These are phyloP conservation scores for Rambutsinella grinnellia DNA, from an alignment of 2,888 invertebrate species.

Conservation along the genomic window DNA sequence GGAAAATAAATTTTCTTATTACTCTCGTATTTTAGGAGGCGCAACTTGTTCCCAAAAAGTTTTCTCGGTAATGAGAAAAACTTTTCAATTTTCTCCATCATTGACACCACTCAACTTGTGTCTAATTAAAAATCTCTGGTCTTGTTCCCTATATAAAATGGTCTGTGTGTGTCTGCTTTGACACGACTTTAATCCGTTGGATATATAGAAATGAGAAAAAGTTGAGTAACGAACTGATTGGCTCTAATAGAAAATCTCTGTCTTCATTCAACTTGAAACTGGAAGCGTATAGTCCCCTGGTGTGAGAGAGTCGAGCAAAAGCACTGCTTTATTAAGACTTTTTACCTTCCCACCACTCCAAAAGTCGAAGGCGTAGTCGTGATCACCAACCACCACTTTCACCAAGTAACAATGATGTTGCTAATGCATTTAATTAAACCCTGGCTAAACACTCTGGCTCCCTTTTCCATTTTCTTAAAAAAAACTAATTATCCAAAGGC, in stretches of 20 bases:
- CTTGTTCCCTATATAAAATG: conserved; percentile 14
- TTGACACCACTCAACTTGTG: conserved; percentile 64
- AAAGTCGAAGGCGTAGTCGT: background rate
- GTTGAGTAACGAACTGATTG: conserved; percentile 52
- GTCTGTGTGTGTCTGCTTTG: background rate
- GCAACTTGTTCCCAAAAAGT: no score
- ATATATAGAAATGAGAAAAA: conserved; percentile 15
- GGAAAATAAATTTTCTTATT: conserved; percentile 19
- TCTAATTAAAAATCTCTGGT: conserved; percentile 64
- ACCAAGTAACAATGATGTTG: conserved; percentile 40
- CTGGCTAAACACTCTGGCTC: conserved; percentile 35
- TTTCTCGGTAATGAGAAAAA: conserved; percentile 58
- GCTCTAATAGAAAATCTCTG: conserved; percentile 52
- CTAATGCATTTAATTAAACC: conserved; percentile 58
- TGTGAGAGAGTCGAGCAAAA: conserved; percentile 20
- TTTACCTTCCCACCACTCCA: background rate
- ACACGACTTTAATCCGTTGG: background rate
- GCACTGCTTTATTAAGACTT: conserved; percentile 28
- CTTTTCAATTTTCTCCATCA: conserved; percentile 64
- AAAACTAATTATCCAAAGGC: conserved; percentile 56
- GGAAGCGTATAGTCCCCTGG: conserved; percentile 42
- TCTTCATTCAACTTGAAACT: conserved; percentile 48
- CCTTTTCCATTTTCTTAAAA: conserved; percentile 17
- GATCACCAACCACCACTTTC: background rate
- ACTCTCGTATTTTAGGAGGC: no score